phyloP scores from a whole-genome alignment of 2,888 invertebrate genomes.

The Bedellia somnulentella region DNA sequence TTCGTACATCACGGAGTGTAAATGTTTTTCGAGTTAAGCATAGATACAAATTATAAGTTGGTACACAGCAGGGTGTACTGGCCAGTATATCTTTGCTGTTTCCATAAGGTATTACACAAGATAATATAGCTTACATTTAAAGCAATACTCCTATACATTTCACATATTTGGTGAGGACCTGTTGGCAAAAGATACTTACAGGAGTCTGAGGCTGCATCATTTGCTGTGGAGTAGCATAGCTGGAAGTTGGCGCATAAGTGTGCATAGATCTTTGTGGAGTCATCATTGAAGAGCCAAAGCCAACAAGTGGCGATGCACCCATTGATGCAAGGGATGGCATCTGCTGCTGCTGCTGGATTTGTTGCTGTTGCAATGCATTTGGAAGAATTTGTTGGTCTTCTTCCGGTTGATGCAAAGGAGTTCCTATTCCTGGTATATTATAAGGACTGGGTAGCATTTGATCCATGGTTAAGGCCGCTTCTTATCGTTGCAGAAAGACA shows the following conservation, averaged over 20 bases:
- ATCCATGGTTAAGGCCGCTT: constrained; percentile 67
- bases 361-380: constrained; percentile 76
- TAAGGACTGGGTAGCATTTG: constrained; percentile 90
- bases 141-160: too few relatives aligned
- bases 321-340: constrained; percentile 61
- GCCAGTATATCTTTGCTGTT: too few relatives aligned
- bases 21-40: too few relatives aligned
- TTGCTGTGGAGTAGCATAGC: constrained; percentile 78
- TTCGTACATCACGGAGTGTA: too few relatives aligned
- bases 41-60: too few relatives aligned
- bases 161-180: too few relatives aligned
- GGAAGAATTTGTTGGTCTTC: constrained; percentile 89
- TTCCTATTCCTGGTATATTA: constrained; percentile 88
- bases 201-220: constrained; percentile 91
- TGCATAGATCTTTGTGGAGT: constrained; percentile 74
- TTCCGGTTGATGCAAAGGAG: constrained; percentile 86
- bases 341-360: constrained; percentile 71
- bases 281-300: constrained; percentile 65
- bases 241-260: constrained; percentile 74
- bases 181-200: too few relatives aligned
- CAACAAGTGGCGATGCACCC: constrained; percentile 63
- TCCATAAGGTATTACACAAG: too few relatives aligned
- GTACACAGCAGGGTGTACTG: too few relatives aligned
- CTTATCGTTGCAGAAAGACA: too few relatives aligned
- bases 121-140: too few relatives aligned